Base-by-base conservation (phyloP, 2,888 invertebrate genomes). In the Cheilosia vernalis region DNA sequence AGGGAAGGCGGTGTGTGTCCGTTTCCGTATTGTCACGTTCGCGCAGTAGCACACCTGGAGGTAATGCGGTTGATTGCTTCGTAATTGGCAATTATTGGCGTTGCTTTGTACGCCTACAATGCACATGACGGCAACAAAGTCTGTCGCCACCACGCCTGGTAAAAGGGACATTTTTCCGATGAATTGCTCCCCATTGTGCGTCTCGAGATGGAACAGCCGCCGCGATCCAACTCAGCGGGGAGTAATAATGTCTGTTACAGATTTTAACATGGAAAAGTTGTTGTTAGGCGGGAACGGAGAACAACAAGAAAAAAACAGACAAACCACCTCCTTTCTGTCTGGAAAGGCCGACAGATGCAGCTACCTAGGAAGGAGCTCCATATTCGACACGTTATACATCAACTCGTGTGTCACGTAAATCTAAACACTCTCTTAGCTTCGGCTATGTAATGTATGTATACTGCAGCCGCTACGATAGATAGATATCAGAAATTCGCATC, bases 61-160 rank as follows among this genome's bases (percentile, higher is more conserved):
- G 60, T 58, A 67, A 58, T 53, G 80, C 76, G 37, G 84, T 66
- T 79, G 87, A 85, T 85, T 84, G 80, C 83, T 84, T 78, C 84
- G 87, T 89, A 89, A 89, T 89, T 89, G 89, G 74, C 89, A 89
- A 89, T 89, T 89, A 89, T 87, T 88, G 87, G 76, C 81, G 72
- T 77, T 67, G 76, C 77, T 81, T 73, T 81, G 66, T 77, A 80
- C 85, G 81, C 85, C 85, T 85, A 85, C 85, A 24, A 51, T 74
- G 42, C 30, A 40, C 72, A 53, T 15, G 42, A 24, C n/a, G 60
- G 51, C 72, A 72, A 69, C 42, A 67, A 61, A 69, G 47, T 63
- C 61, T 55, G 56, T 64, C 64, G 58, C 13, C 63, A 47, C 51
- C 53, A 19, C 63, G 58, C 47, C 49, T 42, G 27, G 66, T 63